These are phyloP conservation scores for Semotilus atromaculatus DNA, from an alignment of 2,797 vertebrate species.

Conservation along the genomic window DNA sequence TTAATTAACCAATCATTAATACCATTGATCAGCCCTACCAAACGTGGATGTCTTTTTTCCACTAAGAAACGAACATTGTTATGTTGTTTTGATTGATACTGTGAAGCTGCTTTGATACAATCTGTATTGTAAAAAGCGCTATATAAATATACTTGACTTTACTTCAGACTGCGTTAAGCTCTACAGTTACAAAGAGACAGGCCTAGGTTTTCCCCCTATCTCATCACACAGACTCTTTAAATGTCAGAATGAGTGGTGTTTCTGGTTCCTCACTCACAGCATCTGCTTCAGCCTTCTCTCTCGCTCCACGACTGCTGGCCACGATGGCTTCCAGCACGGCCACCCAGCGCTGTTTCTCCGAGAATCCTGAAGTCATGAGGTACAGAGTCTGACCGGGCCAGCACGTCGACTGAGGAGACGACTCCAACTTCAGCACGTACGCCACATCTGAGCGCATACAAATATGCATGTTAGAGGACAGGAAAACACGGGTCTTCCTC, in stretches of 20 bases:
- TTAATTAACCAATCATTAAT: too few relatives aligned
- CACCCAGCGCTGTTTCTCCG: slow-evolving; percentile 99
- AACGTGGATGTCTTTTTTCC: too few relatives aligned
- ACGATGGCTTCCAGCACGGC: slow-evolving; percentile 94
- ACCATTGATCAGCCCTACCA: too few relatives aligned
- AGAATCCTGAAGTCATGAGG: slow-evolving; percentile 95
- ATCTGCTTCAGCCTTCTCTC: slow-evolving; percentile 97
- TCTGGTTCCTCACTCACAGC: slow-evolving; percentile 87
- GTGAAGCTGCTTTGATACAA: too few relatives aligned
- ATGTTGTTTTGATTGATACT: too few relatives aligned
- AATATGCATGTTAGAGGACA: neutral
- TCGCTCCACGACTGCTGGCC: slow-evolving; percentile 88
- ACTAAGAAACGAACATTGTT: too few relatives aligned
- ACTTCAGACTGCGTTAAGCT: neutral
- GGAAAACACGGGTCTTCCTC: neutral
- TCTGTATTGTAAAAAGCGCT: too few relatives aligned
- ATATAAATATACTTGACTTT: too few relatives aligned
- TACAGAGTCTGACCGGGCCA: slow-evolving; percentile 96
- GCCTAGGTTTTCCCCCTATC: neutral
- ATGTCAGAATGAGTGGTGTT: neutral
- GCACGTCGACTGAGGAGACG: slow-evolving; percentile 90
- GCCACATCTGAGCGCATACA: slow-evolving; percentile 84
- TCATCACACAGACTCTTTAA: neutral
- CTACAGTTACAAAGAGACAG: neutral
- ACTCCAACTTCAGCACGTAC: slow-evolving; percentile 96